These are phyloP conservation scores for Dioctria rufipes DNA, from an alignment of 2,888 invertebrate genomes.

Conservation along the genomic window DNA sequence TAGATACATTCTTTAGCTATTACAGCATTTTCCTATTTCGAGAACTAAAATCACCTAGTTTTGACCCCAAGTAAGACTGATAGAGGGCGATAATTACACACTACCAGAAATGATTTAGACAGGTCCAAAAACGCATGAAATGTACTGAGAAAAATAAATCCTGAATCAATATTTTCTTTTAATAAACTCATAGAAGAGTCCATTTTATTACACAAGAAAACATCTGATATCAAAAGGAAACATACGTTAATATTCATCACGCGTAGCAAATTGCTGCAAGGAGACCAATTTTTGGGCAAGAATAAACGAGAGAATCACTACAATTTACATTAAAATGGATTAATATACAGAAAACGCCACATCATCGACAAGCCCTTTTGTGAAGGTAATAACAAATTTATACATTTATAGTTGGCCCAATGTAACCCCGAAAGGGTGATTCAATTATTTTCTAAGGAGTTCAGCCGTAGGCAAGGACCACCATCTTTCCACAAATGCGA, in stretches of 20 bases:
- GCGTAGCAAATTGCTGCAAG: constrained; percentile 22
- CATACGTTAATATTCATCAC: constrained; percentile 30
- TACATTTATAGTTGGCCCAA: background rate
- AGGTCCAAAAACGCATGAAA: too few species aligned
- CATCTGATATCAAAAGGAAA: constrained; percentile 41
- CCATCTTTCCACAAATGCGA: background rate
- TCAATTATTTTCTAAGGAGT: constrained; percentile 46
- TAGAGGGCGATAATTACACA: too few species aligned
- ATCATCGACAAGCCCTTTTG: background rate
- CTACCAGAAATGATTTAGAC: too few species aligned
- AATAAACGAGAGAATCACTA: constrained; percentile 11
- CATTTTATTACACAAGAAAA: constrained; percentile 14
- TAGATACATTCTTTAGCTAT: too few species aligned
- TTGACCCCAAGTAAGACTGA: too few species aligned
- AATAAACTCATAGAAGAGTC: constrained; percentile 20
- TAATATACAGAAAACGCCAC: constrained; percentile 20
- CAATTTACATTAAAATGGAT: constrained; percentile 42
- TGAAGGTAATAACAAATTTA: constrained; percentile 28
- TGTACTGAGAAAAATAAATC: too few species aligned
- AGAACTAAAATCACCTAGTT: too few species aligned
- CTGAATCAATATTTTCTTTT: constrained; percentile 35
- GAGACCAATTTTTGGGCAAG: background rate
- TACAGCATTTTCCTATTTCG: too few species aligned
- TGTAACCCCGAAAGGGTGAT: constrained; percentile 49
- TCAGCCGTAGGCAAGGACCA: constrained; percentile 24